These are phyloP conservation scores for Triplophysa rosa DNA, from an alignment of 2,113 vertebrate species.

Conservation along the genomic window DNA sequence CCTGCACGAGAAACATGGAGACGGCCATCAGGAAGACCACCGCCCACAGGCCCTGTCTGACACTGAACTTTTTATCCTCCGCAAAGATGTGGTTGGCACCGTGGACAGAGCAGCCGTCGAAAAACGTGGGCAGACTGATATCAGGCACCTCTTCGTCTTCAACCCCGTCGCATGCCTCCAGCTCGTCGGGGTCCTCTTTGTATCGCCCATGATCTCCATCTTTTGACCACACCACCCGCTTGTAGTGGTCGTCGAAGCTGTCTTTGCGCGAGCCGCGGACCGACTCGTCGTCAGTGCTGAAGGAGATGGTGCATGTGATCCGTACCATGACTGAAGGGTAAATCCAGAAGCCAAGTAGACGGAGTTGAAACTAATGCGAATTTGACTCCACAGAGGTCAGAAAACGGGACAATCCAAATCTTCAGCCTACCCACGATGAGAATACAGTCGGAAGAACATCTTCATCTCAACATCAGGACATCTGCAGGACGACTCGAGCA, in stretches of 20 bases:
- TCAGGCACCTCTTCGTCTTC: constrained; percentile 62
- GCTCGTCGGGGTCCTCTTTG: constrained; percentile 66
- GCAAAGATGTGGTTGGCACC: constrained; percentile 89
- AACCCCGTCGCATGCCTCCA: constrained; percentile 57
- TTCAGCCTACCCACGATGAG: not conserved
- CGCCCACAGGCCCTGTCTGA: constrained; percentile 84
- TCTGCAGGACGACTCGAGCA: constrained; percentile 12
- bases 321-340: constrained; percentile 79
- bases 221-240: constrained; percentile 59
- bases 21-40: constrained; percentile 84
- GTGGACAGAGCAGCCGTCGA: constrained; percentile 83
- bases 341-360: not conserved
- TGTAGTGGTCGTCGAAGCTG: constrained; percentile 73
- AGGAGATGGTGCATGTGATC: constrained; percentile 93
- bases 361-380: not conserved
- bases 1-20: constrained; percentile 86
- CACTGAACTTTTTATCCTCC: constrained; percentile 77
- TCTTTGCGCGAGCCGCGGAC: constrained; percentile 54
- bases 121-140: constrained; percentile 80
- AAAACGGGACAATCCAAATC: not conserved
- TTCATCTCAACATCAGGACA: constrained; percentile 1
- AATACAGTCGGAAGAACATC: not conserved
- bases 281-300: constrained; percentile 81
- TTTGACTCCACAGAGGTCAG: not conserved
- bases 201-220: constrained; percentile 60